Evolutionary conservation across 2,888 invertebrate genomes (phyloP), one percentile per base, ranked within the genome.

Genomic region (Mongoloraphidia duomilia): DNA sequence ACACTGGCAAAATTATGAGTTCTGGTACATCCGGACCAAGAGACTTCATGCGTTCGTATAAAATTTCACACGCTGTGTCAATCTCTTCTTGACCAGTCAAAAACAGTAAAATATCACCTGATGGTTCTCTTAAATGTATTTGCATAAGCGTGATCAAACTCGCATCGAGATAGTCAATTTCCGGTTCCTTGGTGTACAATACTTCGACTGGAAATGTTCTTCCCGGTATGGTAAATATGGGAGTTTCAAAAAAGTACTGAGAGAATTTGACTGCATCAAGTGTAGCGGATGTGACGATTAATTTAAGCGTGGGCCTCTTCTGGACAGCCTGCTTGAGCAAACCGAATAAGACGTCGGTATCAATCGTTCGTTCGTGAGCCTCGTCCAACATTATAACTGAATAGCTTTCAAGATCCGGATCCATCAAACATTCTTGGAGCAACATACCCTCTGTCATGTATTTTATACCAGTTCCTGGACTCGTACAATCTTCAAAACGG

Each of bases 381-480:
- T 99, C 98, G 65, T 99, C 98, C 75, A 99, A 77, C 97, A 99
- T 98, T 53, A 99, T 93, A 2, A 95, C 87, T 0, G 92, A 84
- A 66, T 96, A 95, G 17, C 78, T 76, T 61, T 88, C 87, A 41
- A 98, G 75, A 63, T 97, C 95, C 0, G 93, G 76, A 65, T 98
- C 98, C 73, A 96, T 86, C 3, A 98, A 77, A 63, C 96, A 96
- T 66, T 98, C 98, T 54, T 97, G 77, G 49, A 99, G 74, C 63
- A 99, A 76, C 97, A 99, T 97, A 73, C 98, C 98, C 64, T 99
- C 98, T 59, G 98, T 99, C 97, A 98, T 97, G 85, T 98, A 98
- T 60, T 98, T 99, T 61, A 98, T 97, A 38, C 87, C 81, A 0
- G 98, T 99, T 68, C 98, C 97, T 0, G 90, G 86, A 58, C 93